Percentiles rank a stretch among this genome's conserved stretches.
These are phyloP conservation scores for Leucoraja ocellata DNA, from an alignment of 2,797 vertebrate species.

Conservation along the genomic window DNA sequence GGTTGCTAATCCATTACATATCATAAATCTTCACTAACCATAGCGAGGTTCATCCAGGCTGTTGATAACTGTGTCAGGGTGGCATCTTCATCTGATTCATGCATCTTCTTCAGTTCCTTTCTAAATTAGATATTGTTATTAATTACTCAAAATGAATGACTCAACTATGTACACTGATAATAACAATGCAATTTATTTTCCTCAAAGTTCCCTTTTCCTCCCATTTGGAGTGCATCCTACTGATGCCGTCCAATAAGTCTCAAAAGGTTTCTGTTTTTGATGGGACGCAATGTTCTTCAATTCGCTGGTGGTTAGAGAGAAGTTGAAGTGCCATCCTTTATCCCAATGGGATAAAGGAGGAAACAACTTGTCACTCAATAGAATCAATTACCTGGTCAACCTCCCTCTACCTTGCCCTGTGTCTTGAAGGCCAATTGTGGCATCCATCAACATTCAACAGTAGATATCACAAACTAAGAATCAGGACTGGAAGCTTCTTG, in stretches of 20 bases:
- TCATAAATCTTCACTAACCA: constrained; percentile 60
- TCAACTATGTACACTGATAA: not conserved
- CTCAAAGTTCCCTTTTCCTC: not conserved
- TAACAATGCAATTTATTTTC: not conserved
- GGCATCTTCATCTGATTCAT: constrained; percentile 89
- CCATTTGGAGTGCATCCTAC: not conserved
- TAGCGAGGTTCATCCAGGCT: constrained; percentile 86
- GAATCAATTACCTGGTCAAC: not conserved
- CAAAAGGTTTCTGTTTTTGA: not conserved
- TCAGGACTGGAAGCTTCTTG: not conserved
- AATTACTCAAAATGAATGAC: not conserved
- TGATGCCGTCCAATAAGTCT: not conserved
- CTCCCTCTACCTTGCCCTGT: not conserved
- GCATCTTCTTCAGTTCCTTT: constrained; percentile 96
- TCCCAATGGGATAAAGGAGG: not conserved
- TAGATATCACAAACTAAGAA: not conserved
- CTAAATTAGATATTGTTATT: constrained; percentile 49
- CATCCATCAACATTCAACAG: not conserved
- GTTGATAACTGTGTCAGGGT: constrained; percentile 91
- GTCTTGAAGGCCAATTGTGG: not conserved
- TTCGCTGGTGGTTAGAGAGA: not conserved
- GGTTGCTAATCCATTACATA: not conserved
- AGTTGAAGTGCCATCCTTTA: not conserved
- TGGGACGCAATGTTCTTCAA: not conserved
- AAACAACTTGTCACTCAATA: not conserved